Evolutionary conservation across 1,140 invertebrate genomes (phyloP), one percentile per base, ranked within the genome.

Genomic region (Ceratosolen solmsi): DNA sequence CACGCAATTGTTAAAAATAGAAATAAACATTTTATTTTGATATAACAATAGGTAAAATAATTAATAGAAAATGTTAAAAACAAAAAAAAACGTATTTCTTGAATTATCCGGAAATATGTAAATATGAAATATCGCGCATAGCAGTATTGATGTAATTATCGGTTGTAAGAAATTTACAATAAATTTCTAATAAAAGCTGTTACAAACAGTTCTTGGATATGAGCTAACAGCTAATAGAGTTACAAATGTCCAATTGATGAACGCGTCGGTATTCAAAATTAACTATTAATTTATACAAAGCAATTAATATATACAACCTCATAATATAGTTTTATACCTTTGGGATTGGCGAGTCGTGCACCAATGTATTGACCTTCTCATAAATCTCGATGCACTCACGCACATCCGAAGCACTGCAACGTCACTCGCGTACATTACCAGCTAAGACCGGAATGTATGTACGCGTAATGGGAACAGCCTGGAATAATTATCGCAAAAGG

Each of bases 401-500:
- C 68, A 25, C 41, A 71, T 38, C 7, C 46, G 46, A 73, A 33
- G 27, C 7, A n/a, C 3, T 46, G 17, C 17, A 9, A 73, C 2
- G 36, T 56, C 17, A 22, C 8, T 30, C 27, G 0, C 17, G 15
- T 2, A 8, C 27, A 36, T n/a, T 30, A 56, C 17, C 1, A 36
- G 0, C 17, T 22, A 54, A 56, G 27, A 54, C 46, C 25, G 7
- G 46, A 33, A 51, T 51, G 30, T 9, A 33, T 17, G 2, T 20
- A 15, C 7, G 33, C 15, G 22, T 2, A 38, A 68, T 15, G n/a
- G 38, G 15, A 38, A 27, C n/a, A 22, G 8, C 2, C 27, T 56
- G 15, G 36, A 7, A 54, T 56, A 73, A 73, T 73, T 73, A 54
- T 56, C 30, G 71, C 71, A 1, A 56, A 73, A 72, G 70, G 41